Conservation (phyloP, 1,140 invertebrate species). For the Aphidius ervi region DNA sequence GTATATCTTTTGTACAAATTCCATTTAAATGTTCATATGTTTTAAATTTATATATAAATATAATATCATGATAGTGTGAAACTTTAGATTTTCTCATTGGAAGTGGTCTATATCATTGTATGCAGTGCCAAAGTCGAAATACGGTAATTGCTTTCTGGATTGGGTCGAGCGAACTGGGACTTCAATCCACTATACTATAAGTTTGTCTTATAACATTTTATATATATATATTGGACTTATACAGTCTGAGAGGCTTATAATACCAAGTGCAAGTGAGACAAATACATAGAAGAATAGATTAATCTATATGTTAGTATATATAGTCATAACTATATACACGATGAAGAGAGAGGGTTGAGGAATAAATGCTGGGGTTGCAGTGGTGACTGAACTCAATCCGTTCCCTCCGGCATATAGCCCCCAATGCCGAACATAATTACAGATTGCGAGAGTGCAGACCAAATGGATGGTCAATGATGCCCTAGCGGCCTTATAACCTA, state of each 20-base stretch:
- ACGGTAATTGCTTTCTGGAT: slow-evolving; percentile 43
- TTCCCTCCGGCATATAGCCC: slow-evolving; percentile 7
- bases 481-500: slow-evolving; percentile 33
- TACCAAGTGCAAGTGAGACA: too few species aligned
- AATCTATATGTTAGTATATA: too few species aligned
- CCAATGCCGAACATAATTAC: slow-evolving; percentile 35
- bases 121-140: slow-evolving; percentile 30
- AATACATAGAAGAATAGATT: too few species aligned
- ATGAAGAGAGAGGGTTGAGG: too few species aligned
- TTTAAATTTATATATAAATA: too few species aligned
- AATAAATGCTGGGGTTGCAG: too few species aligned
- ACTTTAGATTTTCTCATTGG: not conserved
- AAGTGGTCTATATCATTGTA: slow-evolving; percentile 1
- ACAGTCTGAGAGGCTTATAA: too few species aligned
- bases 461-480: slow-evolving; percentile 36
- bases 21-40: too few species aligned
- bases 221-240: not conserved
- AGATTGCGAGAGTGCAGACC: slow-evolving; percentile 31
- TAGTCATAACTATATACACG: too few species aligned
- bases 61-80: not conserved
- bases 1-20: too few species aligned
- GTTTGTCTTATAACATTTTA: slow-evolving; percentile 13
- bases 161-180: slow-evolving; percentile 30
- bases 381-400: not conserved
- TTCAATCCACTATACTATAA: slow-evolving; percentile 29